These are phyloP conservation scores for Drosophila putrida DNA, from an alignment of 2,888 invertebrate genomes.

Conservation along the genomic window DNA sequence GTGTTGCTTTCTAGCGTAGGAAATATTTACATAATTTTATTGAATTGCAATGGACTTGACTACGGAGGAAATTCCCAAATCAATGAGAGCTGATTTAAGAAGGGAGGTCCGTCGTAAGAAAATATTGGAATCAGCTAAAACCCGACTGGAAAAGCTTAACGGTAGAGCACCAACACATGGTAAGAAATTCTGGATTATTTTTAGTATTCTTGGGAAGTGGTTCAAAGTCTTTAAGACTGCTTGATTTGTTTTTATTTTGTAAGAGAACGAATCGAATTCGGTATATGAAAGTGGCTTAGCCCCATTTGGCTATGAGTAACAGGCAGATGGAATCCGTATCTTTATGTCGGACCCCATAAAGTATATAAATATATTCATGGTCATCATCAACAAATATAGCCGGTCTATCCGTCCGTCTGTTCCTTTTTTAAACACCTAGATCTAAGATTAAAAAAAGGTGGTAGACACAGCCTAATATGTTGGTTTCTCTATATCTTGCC, in stretches of 20 bases:
- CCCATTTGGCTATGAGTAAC: too few relatives aligned
- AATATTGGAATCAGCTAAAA: slow-evolving; percentile 45
- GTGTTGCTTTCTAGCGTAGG: neutral
- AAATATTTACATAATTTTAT: slow-evolving; percentile 10
- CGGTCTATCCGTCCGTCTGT: too few relatives aligned
- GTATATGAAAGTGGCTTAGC: too few relatives aligned
- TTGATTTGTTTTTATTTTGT: neutral
- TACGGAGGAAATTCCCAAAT: slow-evolving; percentile 4
- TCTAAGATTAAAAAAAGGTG: too few relatives aligned
- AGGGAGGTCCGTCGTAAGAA: slow-evolving; percentile 40
- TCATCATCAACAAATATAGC: too few relatives aligned
- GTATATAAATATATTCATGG: too few relatives aligned
- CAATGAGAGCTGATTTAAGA: slow-evolving; percentile 22
- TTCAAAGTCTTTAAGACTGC: neutral
- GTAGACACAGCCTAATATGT: too few relatives aligned
- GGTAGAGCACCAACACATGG: slow-evolving; percentile 22
- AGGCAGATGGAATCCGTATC: too few relatives aligned
- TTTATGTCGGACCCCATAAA: too few relatives aligned
- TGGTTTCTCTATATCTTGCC: too few relatives aligned
- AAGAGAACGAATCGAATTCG: too few relatives aligned
- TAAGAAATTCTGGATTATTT: neutral
- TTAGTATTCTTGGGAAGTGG: neutral
- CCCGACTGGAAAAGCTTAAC: slow-evolving; percentile 47
- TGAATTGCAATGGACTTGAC: slow-evolving; percentile 30
- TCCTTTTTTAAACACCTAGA: too few relatives aligned